Conservation (phyloP, 2,888 invertebrate species). For the Aricia artaxerxes region DNA sequence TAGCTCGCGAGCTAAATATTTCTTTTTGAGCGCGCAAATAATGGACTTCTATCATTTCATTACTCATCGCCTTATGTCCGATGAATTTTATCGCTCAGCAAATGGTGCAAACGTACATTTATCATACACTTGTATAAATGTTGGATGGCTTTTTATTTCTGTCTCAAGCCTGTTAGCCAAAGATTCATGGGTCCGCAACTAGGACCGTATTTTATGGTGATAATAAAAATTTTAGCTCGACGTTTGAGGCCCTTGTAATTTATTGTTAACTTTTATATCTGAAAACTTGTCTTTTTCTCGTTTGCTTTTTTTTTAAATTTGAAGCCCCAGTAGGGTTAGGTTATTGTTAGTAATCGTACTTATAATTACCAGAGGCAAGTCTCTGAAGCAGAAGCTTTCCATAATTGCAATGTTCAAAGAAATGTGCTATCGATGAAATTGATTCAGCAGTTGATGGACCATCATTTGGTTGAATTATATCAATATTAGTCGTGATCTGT, state of each 20-base stretch:
- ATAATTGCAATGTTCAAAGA: not conserved
- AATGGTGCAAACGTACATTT: not conserved
- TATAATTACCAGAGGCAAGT: too few relatives aligned
- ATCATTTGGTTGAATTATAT: too few relatives aligned
- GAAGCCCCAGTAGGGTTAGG: not conserved
- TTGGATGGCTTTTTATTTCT: constrained; percentile 11
- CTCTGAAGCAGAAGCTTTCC: not conserved
- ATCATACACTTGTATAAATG: constrained; percentile 17
- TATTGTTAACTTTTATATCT: constrained; percentile 5
- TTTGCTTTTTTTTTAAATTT: not conserved
- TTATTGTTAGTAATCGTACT: not conserved
- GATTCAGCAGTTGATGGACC: too few relatives aligned
- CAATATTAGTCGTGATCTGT: too few relatives aligned
- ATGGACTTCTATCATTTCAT: constrained; percentile 2
- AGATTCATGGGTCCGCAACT: not conserved
- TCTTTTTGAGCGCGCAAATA: not conserved
- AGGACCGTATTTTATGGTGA: not conserved
- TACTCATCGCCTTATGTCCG: constrained; percentile 1
- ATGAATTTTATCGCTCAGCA: constrained; percentile 19
- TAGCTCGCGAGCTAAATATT: not conserved
- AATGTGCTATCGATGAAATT: too few relatives aligned
- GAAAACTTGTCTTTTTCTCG: not conserved
- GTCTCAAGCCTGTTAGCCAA: not conserved
- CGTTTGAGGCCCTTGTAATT: not conserved
- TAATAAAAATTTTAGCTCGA: not conserved